Percentiles rank a stretch among this genome's conserved stretches.
These are phyloP conservation scores for Theodoxus fluviatilis DNA, from an alignment of 2,888 invertebrate genomes.

Conservation along the genomic window DNA sequence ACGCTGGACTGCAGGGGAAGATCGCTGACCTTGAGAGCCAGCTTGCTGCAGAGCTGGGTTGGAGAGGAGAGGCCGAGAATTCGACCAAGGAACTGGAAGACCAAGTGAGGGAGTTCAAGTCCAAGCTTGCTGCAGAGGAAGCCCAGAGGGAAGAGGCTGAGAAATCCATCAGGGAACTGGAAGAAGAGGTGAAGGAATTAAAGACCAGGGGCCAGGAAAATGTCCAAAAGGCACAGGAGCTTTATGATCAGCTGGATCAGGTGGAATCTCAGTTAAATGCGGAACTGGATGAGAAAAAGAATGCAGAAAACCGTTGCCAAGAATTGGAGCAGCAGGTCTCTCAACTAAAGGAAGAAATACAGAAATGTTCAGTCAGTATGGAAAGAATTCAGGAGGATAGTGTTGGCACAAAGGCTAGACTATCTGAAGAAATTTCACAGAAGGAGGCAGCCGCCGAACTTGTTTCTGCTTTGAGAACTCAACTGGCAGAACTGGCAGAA, in stretches of 20 bases:
- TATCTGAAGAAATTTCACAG: conserved; percentile 1
- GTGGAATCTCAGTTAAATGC: neutral
- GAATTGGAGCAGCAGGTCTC: too few species aligned
- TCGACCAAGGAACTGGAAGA: neutral
- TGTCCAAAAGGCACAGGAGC: too few species aligned
- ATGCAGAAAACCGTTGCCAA: neutral
- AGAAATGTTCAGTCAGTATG: too few species aligned
- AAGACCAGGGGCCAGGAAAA: conserved; percentile 20
- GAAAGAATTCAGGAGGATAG: conserved; percentile 18
- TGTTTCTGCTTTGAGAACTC: too few species aligned
- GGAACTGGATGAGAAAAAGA: neutral
- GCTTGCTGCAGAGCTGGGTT: neutral
- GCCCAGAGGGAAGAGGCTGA: conserved; percentile 23
- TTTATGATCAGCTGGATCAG: too few species aligned
- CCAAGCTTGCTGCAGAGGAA: neutral
- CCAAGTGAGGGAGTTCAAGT: neutral
- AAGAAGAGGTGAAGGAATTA: conserved; percentile 27
- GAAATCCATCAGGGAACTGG: conserved; percentile 29
- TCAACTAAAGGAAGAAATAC: too few species aligned
- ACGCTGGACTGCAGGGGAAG: too few species aligned
- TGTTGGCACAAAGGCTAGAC: too few species aligned
- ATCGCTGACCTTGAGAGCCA: conserved; percentile 9
- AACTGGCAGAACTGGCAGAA: neutral
- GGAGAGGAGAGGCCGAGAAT: conserved; percentile 7
- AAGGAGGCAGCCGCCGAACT: neutral